phyloP scores from a whole-genome alignment of 2,113 vertebrate species.

The Odocoileus hemionus region DNA sequence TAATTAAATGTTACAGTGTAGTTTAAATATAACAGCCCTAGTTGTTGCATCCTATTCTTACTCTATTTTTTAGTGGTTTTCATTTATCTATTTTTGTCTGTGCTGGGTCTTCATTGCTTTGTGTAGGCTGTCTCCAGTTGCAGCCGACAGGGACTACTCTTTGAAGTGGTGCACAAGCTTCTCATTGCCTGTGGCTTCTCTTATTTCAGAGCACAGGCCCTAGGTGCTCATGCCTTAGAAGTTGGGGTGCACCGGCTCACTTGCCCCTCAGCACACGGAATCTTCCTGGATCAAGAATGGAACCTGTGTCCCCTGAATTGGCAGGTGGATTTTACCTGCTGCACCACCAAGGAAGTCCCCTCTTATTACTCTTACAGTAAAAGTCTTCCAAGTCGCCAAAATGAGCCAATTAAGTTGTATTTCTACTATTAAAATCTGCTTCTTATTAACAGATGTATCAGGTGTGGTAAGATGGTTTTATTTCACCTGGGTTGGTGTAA shows the following conservation, averaged over 20 bases:
- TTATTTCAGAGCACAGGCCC: not conserved
- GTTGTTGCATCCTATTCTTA: not conserved
- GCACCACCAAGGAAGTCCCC: not conserved
- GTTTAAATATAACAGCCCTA: not conserved
- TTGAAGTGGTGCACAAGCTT: not conserved
- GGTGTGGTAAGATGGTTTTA: not conserved
- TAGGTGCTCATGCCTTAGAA: rapidly evolving
- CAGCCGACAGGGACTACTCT: not conserved
- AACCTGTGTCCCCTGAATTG: not conserved
- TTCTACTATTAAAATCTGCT: not conserved
- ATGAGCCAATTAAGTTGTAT: constrained; percentile 11
- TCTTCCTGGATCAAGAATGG: not conserved
- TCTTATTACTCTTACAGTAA: not conserved
- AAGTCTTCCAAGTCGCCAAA: constrained; percentile 4
- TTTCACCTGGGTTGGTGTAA: not conserved
- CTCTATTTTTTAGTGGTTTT: not conserved
- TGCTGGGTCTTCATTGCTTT: not conserved
- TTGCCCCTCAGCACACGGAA: not conserved
- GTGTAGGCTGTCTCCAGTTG: not conserved
- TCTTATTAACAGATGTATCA: not conserved
- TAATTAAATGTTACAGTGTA: not conserved
- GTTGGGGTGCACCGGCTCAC: not conserved
- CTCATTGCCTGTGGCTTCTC: not conserved
- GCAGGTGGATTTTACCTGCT: not conserved
- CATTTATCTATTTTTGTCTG: not conserved